A percentile compares a stretch with the other conserved stretches of the same genome.
phyloP scores from a whole-genome alignment of 2,113 vertebrate genomes.

The Dipodomys spectabilis region DNA sequence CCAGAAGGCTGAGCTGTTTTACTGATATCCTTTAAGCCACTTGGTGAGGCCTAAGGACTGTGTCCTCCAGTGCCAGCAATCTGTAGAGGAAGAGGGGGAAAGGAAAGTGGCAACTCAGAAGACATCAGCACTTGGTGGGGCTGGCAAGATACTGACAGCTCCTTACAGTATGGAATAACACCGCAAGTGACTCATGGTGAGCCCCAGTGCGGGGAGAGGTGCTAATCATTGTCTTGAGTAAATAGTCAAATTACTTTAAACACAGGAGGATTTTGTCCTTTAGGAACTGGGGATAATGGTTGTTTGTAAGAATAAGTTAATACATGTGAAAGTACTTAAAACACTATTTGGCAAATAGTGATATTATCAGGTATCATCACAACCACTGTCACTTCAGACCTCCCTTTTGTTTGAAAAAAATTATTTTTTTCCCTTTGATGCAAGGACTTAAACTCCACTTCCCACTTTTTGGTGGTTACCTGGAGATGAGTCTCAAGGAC shows the following conservation, averaged over 20 bases:
- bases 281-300: background rate
- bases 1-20: background rate
- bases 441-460: no score
- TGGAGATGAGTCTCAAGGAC: no score
- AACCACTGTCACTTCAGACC: conserved; percentile 41
- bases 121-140: conserved; percentile 11
- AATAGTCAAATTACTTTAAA: background rate
- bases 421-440: no score
- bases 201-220: background rate
- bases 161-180: background rate
- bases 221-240: background rate
- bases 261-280: conserved; percentile 28
- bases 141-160: background rate
- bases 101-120: background rate
- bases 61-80: background rate
- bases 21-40: background rate
- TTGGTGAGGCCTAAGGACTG: background rate
- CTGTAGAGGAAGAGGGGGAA: background rate
- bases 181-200: background rate
- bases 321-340: background rate
- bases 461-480: no score
- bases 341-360: background rate
- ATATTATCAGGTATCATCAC: background rate
- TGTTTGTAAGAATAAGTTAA: background rate
- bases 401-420: conserved; percentile 16